Percentiles rank a stretch among this genome's conserved stretches.
Conservation (phyloP, 2,113 vertebrate genomes). For the Myocastor coypus region DNA sequence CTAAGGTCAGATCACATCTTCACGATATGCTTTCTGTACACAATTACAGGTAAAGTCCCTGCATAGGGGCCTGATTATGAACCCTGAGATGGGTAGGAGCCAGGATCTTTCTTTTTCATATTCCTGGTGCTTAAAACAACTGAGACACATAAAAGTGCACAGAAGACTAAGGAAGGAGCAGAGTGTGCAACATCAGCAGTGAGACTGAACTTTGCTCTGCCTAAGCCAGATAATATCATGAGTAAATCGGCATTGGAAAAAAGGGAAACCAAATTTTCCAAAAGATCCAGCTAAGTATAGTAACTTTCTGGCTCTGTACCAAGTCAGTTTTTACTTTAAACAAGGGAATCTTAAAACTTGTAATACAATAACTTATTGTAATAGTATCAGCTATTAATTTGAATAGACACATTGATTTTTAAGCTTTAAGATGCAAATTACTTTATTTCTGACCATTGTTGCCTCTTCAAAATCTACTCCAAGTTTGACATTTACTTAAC, state of each 20-base stretch:
- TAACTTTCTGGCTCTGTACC: neutral
- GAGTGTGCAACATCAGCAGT: neutral
- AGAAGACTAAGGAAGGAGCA: neutral
- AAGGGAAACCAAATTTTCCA: neutral
- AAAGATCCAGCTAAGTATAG: neutral
- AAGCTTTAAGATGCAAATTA: conserved; percentile 25
- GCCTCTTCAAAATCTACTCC: conserved; percentile 1
- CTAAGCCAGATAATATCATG: neutral
- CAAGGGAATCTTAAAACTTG: neutral
- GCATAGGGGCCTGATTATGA: neutral
- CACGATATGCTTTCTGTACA: neutral
- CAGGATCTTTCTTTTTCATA: neutral
- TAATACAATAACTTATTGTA: neutral
- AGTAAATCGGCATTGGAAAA: neutral
- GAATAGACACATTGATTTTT: neutral
- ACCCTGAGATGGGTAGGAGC: neutral
- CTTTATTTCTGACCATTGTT: conserved; percentile 27
- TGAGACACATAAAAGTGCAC: neutral
- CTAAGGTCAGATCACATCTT: neutral
- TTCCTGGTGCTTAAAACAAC: neutral
- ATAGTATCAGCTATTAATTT: neutral
- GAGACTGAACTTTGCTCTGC: neutral
- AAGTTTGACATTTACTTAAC: conserved; percentile 28
- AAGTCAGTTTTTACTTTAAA: neutral
- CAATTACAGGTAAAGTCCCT: neutral